Conservation (phyloP, 2,113 vertebrate species). For the Hymenochirus boettgeri region DNA sequence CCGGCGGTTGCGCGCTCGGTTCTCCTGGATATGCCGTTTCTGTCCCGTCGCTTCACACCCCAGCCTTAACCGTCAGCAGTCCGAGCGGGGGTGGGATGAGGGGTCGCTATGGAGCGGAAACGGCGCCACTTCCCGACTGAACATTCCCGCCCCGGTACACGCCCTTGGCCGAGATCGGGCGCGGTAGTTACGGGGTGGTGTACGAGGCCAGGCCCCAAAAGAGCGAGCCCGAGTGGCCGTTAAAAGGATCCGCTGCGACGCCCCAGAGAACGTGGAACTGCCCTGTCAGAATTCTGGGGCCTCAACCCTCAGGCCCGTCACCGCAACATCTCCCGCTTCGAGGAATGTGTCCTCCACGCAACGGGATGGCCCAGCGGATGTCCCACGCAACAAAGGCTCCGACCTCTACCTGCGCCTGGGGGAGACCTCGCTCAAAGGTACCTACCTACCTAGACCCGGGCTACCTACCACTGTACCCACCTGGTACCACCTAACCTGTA, state of each 20-base stretch:
- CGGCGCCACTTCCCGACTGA: constrained; percentile 58
- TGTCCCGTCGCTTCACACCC: too few species aligned
- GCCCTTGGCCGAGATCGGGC: constrained; percentile 83
- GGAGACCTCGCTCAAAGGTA: constrained; percentile 96
- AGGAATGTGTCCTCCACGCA: constrained; percentile 91
- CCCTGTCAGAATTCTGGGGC: constrained; percentile 93
- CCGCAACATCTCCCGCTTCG: constrained; percentile 90
- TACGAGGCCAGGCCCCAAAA: constrained; percentile 81
- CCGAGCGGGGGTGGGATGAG: constrained; percentile 29
- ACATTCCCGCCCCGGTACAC: constrained; percentile 81
- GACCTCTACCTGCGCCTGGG: constrained; percentile 89
- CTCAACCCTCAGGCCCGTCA: constrained; percentile 86
- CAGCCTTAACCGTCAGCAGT: too few species aligned
- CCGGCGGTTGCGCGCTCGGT: too few species aligned
- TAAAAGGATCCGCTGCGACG: constrained; percentile 91
- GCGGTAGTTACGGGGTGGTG: constrained; percentile 91
- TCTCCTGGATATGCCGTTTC: too few species aligned
- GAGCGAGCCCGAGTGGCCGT: constrained; percentile 80
- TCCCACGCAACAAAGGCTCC: constrained; percentile 84
- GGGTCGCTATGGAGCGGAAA: constrained; percentile 36
- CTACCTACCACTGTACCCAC: too few species aligned
- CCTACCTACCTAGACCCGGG: too few species aligned
- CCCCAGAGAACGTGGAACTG: constrained; percentile 93
- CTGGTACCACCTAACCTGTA: too few species aligned
- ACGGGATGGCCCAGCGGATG: constrained; percentile 90